These are phyloP conservation scores for Clepsis dumicolana DNA, from an alignment of 2,888 invertebrate genomes.

Conservation along the genomic window DNA sequence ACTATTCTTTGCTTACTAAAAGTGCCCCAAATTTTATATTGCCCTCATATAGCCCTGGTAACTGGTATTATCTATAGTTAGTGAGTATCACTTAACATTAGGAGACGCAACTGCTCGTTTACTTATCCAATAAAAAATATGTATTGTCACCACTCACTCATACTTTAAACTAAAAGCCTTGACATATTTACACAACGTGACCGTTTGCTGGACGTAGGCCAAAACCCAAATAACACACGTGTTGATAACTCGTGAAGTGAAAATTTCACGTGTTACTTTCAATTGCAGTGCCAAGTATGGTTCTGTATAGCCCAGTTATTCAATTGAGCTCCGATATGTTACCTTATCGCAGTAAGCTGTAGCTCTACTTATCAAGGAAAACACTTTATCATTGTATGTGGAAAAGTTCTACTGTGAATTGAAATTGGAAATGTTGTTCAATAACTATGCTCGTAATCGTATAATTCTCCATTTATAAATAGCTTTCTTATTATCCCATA, in stretches of 20 bases:
- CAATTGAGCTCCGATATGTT: background rate
- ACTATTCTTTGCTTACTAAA: too few species aligned
- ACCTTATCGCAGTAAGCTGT: too few species aligned
- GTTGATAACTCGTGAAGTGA: background rate
- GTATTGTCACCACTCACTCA: background rate
- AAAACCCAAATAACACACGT: background rate
- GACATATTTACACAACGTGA: constrained; percentile 1
- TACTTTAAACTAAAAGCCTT: background rate
- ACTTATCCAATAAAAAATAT: background rate
- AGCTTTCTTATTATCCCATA: too few species aligned
- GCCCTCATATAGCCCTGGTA: too few species aligned
- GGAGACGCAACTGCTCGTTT: background rate
- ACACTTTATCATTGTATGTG: too few species aligned
- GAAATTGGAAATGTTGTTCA: too few species aligned
- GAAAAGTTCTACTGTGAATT: too few species aligned
- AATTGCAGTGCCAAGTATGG: background rate
- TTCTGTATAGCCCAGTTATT: background rate
- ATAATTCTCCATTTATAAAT: too few species aligned
- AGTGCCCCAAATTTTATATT: too few species aligned
- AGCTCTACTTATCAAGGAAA: too few species aligned
- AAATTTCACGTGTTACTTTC: background rate
- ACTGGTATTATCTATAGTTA: background rate
- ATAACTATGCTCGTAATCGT: too few species aligned
- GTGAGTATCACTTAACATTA: background rate
- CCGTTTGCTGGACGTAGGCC: background rate